Conservation (phyloP, 2,797 vertebrate genomes). For the Monodelphis domestica region DNA sequence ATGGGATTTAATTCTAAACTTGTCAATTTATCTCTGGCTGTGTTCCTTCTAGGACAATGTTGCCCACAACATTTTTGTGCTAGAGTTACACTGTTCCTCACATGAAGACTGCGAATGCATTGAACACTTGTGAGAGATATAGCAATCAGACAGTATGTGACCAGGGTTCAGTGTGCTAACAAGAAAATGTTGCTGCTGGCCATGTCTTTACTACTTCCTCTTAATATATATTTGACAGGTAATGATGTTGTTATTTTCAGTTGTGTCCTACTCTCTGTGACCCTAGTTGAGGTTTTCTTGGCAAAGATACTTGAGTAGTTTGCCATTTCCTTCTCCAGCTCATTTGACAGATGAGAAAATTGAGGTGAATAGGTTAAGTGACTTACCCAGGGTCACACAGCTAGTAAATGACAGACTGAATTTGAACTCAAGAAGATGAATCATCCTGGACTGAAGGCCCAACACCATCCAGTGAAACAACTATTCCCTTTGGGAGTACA, state of each 20-base stretch:
- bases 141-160: neutral
- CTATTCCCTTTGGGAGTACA: slow-evolving; percentile 84
- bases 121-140: neutral
- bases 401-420: too few relatives aligned
- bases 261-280: too few relatives aligned
- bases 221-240: neutral
- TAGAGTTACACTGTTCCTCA: neutral
- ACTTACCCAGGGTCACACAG: too few relatives aligned
- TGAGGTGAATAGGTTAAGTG: too few relatives aligned
- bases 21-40: neutral
- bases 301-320: too few relatives aligned
- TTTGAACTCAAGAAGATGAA: too few relatives aligned
- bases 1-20: neutral
- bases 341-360: too few relatives aligned
- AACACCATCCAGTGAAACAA: too few relatives aligned
- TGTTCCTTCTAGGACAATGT: neutral
- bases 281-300: too few relatives aligned
- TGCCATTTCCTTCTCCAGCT: too few relatives aligned
- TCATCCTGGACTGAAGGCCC: too few relatives aligned
- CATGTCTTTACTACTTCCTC: neutral
- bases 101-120: neutral
- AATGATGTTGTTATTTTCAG: too few relatives aligned
- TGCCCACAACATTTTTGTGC: neutral
- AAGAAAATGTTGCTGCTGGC: neutral
- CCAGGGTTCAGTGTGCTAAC: neutral